phyloP scores from a whole-genome alignment of 2,888 invertebrate species.

The Phlogophora meticulosa region DNA sequence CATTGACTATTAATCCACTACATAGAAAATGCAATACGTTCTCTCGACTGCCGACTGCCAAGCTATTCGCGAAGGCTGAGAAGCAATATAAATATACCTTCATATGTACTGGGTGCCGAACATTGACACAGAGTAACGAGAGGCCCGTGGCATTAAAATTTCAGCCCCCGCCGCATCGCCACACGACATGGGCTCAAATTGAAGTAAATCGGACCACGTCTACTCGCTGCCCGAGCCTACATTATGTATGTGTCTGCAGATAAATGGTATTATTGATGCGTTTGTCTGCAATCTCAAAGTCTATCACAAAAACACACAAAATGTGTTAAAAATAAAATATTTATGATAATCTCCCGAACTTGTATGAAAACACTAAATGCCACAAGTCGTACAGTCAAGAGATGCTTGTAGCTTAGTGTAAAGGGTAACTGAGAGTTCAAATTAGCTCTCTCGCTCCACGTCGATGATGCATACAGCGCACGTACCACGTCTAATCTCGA shows the following conservation, averaged over 20 bases:
- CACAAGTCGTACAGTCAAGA: constrained; percentile 15
- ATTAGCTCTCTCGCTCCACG: constrained; percentile 36
- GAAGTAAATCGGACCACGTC: constrained; percentile 74
- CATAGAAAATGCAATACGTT: constrained; percentile 65
- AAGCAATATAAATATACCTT: constrained; percentile 65
- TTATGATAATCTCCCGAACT: not conserved
- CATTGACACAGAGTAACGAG: constrained; percentile 77
- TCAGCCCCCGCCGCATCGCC: constrained; percentile 73
- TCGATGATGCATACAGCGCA: constrained; percentile 49
- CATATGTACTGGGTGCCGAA: constrained; percentile 69
- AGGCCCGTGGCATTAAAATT: constrained; percentile 77
- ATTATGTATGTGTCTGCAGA: constrained; percentile 59
- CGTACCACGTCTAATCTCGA: constrained; percentile 43
- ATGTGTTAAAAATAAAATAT: too few relatives aligned
- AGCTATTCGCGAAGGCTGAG: constrained; percentile 52
- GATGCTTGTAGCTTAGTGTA: constrained; percentile 17
- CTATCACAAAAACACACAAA: too few relatives aligned
- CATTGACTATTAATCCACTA: constrained; percentile 64
- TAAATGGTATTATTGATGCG: constrained; percentile 55
- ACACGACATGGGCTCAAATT: constrained; percentile 76
- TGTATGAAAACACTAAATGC: not conserved
- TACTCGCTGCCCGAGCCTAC: constrained; percentile 51
- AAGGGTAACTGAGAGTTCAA: constrained; percentile 37
- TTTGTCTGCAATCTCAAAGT: constrained; percentile 38
- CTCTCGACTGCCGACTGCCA: constrained; percentile 32